phyloP scores from a whole-genome alignment of 1,140 invertebrate species.

The Drosophila miranda region DNA sequence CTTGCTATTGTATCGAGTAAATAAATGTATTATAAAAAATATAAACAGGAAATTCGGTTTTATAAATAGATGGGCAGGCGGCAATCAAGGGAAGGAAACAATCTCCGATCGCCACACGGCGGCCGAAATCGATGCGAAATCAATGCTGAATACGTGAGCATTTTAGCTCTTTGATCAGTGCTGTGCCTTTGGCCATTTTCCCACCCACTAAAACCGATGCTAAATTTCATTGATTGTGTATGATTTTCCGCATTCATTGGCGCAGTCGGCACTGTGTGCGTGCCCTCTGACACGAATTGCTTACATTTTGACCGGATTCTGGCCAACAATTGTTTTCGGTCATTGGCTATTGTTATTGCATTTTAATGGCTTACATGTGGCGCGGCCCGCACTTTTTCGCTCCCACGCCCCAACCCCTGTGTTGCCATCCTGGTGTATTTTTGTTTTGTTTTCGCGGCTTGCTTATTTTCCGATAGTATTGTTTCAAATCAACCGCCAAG shows the following conservation, averaged over 20 bases:
- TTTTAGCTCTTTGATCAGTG: conserved; percentile 3
- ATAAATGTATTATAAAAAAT: conserved; percentile 63
- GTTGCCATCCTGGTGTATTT: no score
- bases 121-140: conserved; percentile 10
- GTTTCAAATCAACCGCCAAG: no score
- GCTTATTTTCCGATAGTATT: no score
- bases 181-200: conserved; percentile 2
- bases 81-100: conserved; percentile 47
- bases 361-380: conserved; percentile 52
- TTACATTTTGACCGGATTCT: conserved; percentile 12
- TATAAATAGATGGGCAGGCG: conserved; percentile 42
- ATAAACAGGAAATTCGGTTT: conserved; percentile 58
- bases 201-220: not conserved
- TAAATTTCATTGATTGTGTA: not conserved
- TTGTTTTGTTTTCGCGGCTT: no score
- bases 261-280: not conserved
- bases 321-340: conserved; percentile 31
- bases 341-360: conserved; percentile 37
- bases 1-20: conserved; percentile 40
- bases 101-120: not conserved
- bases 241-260: conserved; percentile 7
- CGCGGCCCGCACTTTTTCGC: conserved; percentile 10
- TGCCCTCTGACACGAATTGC: conserved; percentile 7
- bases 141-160: conserved; percentile 25
- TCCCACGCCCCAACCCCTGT: not conserved